Evolutionary conservation across 2,113 vertebrate species (phyloP), one percentile per base, ranked within the genome.

Genomic region (Notiomystis cincta): DNA sequence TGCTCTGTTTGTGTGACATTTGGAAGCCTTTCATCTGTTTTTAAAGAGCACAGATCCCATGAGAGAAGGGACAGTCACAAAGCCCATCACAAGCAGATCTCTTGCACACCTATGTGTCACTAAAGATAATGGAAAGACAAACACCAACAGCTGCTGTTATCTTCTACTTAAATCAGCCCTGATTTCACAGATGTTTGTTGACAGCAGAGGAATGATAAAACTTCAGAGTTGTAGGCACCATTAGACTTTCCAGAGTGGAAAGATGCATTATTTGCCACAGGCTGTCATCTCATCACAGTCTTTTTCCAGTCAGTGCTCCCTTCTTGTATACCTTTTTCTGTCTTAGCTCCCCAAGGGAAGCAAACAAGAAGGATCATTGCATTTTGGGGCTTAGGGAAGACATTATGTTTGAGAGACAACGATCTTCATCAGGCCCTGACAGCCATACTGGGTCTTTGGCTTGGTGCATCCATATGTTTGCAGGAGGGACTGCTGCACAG

Each of bases 151-250:
- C 70, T 87, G 81, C 33, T 72, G 14, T 48, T 89, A 31, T 64
- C 69, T 75, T 64, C 50, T 87, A 13, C 75, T 89, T 94, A 87
- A 95, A 91, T 60, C 69, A 87, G 16, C 30, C 4, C 24, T 79
- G 22, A 71, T 82, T 67, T 51, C 69, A 87, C 92, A 95, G 81
- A 38, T 93, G 69, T 75, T 91, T 82, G 57, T 58, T 85, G 87
- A 82, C 84, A 96, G 76, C 58, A 61, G 37, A 73, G 28, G 54
- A 80, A 76, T 60, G 37, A 37, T 45, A 65, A 61, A 83, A 60
- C 31, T 79, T 80, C 62, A 65, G 45, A 51, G 31, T 1, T 80
- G 13, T 65, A 92, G 67, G 45, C 54, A 62, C 40, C 7, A 17
- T 82, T 90, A 79, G 38, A 64, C 22, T 93, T 95, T 64, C 15